Percentiles rank a stretch among this genome's conserved stretches.
Conservation (phyloP, 2,797 vertebrate species). For the Sebastes cheni region DNA sequence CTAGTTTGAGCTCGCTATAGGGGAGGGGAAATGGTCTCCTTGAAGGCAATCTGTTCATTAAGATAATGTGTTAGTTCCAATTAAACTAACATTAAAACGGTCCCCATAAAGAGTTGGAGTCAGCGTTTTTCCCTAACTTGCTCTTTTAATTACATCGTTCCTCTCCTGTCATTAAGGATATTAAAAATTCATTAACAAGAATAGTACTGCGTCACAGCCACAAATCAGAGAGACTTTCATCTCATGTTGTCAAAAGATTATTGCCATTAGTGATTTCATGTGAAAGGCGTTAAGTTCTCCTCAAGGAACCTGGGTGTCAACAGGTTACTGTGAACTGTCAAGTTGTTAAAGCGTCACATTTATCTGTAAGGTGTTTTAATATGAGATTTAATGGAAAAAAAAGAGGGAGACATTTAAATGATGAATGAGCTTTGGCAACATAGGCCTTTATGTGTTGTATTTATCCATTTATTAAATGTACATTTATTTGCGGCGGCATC, state of each 20-base stretch:
- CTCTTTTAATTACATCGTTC: slow-evolving; percentile 99
- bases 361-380: slow-evolving; percentile 71
- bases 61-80: slow-evolving; percentile 99
- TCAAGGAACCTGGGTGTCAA: slow-evolving; percentile 70
- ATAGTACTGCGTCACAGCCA: slow-evolving; percentile 89
- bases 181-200: slow-evolving; percentile 99
- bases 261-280: slow-evolving; percentile 80
- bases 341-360: slow-evolving; percentile 62
- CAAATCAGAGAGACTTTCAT: slow-evolving; percentile 98
- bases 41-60: slow-evolving; percentile 99
- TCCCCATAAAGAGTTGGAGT: slow-evolving; percentile 99
- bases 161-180: slow-evolving; percentile 99
- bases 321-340: slow-evolving; percentile 76
- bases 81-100: slow-evolving; percentile 99
- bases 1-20: slow-evolving; percentile 75
- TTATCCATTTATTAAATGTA: slow-evolving; percentile 84
- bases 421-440: slow-evolving; percentile 76
- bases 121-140: slow-evolving; percentile 99
- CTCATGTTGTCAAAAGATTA: slow-evolving; percentile 87
- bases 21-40: slow-evolving; percentile 83
- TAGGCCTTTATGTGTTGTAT: slow-evolving; percentile 77
- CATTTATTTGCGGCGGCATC: slow-evolving; percentile 81
- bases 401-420: slow-evolving; percentile 76
- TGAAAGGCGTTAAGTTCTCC: slow-evolving; percentile 62
- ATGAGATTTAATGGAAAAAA: slow-evolving; percentile 68